Evolutionary conservation across 2,797 vertebrate species (phyloP), one percentile per base, ranked within the genome.

Genomic region (Eulemur albifrons): DNA sequence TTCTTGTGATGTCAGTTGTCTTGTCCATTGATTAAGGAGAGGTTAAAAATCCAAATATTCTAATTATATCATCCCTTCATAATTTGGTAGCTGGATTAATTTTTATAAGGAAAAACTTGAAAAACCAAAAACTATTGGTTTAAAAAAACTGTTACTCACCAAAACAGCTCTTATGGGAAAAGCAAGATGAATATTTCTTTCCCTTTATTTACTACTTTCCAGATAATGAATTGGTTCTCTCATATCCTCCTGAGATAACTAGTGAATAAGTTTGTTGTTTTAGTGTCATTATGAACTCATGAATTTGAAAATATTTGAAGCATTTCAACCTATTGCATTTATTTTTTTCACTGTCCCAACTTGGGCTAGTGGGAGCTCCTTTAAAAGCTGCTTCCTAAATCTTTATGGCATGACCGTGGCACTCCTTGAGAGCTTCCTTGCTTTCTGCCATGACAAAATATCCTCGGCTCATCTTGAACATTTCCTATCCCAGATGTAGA

Each of bases 261-360:
- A 81, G 45, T 65, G 50, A 87, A 27, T 59, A 59, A 59, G 8
- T 92, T 79, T 79, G 45, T 52, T 69, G 14, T 75, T 87, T 82
- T 76, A 61, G 18, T 45, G 21, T 85, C 32, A 32, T 82, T 82
- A 61, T 70, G 38, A 94, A 77, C 52, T 91, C 14, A 27, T 14
- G 5, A 45, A 81, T 93, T 93, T 93, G 86, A 93, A 73, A 81
- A 63, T 86, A 77, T 82, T 82, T 88, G 32, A 77, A 48, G 54
- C 57, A 21, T 88, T 84, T 85, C 30, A 72, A 7, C 63, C n/a
- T 14, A 82, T 25, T 92, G 8, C 5, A 18, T 84, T 93, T 95
- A 61, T 65, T 73, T 90, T 90, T 90, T 86, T 76, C 80, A 43
- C 10, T 32, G 14, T 92, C 40, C 11, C 30, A 85, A 17, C 43